These are phyloP conservation scores for Valencia hispanica DNA, from an alignment of 2,797 vertebrate species.

Conservation along the genomic window DNA sequence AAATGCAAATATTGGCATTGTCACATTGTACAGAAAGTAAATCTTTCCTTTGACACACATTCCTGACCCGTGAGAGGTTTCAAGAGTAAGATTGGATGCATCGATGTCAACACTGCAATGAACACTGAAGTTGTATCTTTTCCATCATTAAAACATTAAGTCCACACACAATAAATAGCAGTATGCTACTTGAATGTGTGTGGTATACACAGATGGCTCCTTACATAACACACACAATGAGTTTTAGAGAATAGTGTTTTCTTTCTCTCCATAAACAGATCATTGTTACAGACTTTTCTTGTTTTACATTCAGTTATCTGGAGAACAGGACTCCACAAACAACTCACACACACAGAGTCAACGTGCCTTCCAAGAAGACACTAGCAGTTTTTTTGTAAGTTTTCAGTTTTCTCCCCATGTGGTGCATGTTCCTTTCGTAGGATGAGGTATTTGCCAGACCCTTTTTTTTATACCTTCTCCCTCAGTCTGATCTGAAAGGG, in stretches of 20 bases:
- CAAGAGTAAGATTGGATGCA: conserved; percentile 54
- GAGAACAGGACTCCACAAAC: conserved; percentile 63
- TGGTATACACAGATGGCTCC: conserved; percentile 71
- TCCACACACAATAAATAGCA: conserved; percentile 70
- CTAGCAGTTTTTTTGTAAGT: conserved; percentile 27
- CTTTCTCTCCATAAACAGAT: conserved; percentile 53
- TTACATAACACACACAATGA: conserved; percentile 68
- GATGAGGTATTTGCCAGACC: conserved; percentile 73
- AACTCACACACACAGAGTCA: conserved; percentile 58
- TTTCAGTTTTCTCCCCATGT: conserved; percentile 24
- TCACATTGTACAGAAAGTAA: conserved; percentile 60
- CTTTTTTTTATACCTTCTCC: conserved; percentile 33
- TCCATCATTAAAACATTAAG: conserved; percentile 59
- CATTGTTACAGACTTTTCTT: conserved; percentile 77
- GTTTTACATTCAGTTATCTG: conserved; percentile 78
- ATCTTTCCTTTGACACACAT: conserved; percentile 55
- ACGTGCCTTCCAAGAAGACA: conserved; percentile 44
- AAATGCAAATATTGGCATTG: conserved; percentile 68
- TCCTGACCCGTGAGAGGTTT: conserved; percentile 53
- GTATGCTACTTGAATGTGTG: conserved; percentile 66
- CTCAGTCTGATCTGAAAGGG: conserved; percentile 43
- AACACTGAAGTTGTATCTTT: conserved; percentile 70
- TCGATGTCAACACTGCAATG: conserved; percentile 71
- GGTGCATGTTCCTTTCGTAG: conserved; percentile 58
- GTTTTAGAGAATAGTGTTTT: conserved; percentile 64